Base-by-base conservation (phyloP, 1,140 invertebrate species). In the Drosophila rufa region DNA sequence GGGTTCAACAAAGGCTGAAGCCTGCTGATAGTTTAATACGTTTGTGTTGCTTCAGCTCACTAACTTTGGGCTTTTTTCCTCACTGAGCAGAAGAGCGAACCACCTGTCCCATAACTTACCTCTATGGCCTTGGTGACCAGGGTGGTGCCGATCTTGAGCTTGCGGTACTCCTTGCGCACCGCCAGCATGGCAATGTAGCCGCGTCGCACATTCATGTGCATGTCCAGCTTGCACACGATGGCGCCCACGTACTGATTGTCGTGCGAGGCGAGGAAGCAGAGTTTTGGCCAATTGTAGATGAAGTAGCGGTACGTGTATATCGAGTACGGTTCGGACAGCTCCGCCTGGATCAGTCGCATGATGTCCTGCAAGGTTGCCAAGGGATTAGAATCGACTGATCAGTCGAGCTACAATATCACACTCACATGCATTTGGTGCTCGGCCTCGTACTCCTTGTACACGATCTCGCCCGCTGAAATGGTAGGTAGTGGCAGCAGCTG, bases 291-390 rank as follows among this genome's bases (percentile, higher is more conserved):
- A 94, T 99, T 99, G 93, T 99, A 98, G 93, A 99, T 99, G 94
- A 99, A 99, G 95, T 99, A 99, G 94, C 99, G 96, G 95, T 99
- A 99, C 42, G 99, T 99, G 94, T 99, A 99, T 94, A 99, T 99
- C 69, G 98, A 99, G 94, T 99, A 99, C 33, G 99, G 99, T 95
- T 99, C 99, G 71, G 98, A 99, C 75, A 99, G 95, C 94, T 99
- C 99, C 93, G 98, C 99, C 92, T 99, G 98, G 93, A 99, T 99
- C 87, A 99, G 95, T 94, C 97, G 96, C 98, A 99, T 99, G 79
- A 99, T 99, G 92, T 97, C 92, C 92, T 92, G 62, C 0, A 57
- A 62, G 56, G 42, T 15, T 40, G 4, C 27, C 2, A 11, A 3
- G 33, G n/a, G 12, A 22, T 48, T 75, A 43, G 11, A 42, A 14